phyloP scores from a whole-genome alignment of 2,888 invertebrate genomes.

The Meteorus cinctellus region DNA sequence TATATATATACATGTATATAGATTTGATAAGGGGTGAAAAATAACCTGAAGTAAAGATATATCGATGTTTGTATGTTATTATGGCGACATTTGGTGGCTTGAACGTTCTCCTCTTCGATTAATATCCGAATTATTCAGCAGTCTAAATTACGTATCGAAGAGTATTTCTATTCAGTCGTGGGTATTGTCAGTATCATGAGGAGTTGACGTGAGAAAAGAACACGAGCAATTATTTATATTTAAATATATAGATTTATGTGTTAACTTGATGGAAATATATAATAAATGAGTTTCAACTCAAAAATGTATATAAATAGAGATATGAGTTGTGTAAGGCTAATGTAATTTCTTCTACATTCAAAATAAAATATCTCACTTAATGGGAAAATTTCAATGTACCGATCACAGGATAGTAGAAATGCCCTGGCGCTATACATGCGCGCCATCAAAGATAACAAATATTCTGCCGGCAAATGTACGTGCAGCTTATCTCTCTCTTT shows the following conservation, averaged over 20 bases:
- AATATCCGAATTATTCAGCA: constrained; percentile 39
- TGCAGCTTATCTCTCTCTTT: background rate
- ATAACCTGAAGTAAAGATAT: constrained; percentile 2
- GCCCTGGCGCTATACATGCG: background rate
- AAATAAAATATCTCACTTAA: constrained; percentile 25
- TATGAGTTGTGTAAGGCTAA: background rate
- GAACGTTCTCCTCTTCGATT: constrained; percentile 32
- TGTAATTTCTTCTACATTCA: constrained; percentile 2
- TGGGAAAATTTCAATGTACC: constrained; percentile 31
- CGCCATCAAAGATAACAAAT: constrained; percentile 24
- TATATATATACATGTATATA: background rate
- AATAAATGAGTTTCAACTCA: background rate
- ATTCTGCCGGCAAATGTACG: constrained; percentile 6
- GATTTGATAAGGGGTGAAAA: background rate
- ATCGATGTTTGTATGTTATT: constrained; percentile 15
- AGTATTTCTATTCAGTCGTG: background rate
- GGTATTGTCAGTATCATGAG: too few species aligned
- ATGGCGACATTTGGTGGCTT: background rate
- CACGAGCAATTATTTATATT: too few species aligned
- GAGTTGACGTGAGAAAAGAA: too few species aligned
- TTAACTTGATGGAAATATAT: background rate
- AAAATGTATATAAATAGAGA: background rate
- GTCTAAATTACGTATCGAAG: background rate
- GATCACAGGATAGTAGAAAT: constrained; percentile 29
- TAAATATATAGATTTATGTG: background rate